Conservation (phyloP, 2,797 vertebrate genomes). For the Artibeus lituratus region DNA sequence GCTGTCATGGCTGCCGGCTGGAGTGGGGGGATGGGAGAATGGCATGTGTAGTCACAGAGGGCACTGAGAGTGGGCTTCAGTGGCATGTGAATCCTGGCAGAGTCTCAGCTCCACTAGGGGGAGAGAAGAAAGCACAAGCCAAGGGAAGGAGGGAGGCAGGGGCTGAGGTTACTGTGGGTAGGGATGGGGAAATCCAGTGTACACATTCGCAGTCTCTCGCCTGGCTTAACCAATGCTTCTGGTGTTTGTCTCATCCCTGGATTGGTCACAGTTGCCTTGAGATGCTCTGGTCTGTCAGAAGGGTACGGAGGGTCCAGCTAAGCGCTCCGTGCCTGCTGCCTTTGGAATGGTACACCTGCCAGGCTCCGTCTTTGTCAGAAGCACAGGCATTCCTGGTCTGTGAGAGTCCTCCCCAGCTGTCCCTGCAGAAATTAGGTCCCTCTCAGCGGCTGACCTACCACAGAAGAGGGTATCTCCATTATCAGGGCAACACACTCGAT, state of each 20-base stretch:
- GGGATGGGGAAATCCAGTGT: background rate
- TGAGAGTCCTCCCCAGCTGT: constrained; percentile 62
- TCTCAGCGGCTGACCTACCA: background rate
- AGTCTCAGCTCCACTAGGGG: constrained; percentile 53
- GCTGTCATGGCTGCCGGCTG: constrained; percentile 61
- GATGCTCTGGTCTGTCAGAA: background rate
- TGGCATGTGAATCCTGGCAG: constrained; percentile 75
- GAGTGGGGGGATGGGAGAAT: constrained; percentile 49
- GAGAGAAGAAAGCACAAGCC: constrained; percentile 35
- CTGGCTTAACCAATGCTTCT: background rate
- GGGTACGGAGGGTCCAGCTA: constrained; percentile 40
- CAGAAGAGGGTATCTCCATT: constrained; percentile 52
- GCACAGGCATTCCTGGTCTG: background rate
- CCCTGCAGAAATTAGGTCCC: background rate
- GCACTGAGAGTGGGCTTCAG: constrained; percentile 76
- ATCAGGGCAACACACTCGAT: constrained; percentile 57
- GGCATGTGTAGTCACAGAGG: constrained; percentile 79
- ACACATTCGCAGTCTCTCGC: background rate
- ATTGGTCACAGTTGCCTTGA: background rate
- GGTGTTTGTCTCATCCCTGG: background rate
- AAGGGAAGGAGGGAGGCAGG: background rate
- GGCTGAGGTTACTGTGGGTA: background rate
- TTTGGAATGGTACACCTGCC: background rate
- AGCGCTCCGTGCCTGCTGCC: background rate
- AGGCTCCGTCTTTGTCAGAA: background rate